Base-by-base conservation (phyloP, 2,797 vertebrate species). In the Lepilemur septentrionalis region DNA sequence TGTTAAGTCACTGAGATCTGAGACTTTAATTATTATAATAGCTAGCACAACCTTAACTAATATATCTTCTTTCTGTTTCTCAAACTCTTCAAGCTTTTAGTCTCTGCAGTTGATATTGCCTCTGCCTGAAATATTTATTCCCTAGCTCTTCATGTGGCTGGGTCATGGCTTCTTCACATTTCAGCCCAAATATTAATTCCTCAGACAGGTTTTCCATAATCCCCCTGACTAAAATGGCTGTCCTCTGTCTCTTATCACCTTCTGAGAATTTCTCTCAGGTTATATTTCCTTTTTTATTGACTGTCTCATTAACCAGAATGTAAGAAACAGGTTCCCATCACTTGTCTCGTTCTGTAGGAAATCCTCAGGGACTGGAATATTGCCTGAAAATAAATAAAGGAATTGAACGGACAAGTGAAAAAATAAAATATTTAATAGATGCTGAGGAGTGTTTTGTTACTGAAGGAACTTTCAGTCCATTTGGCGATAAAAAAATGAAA, bases 271-370 rank as follows among this genome's bases (percentile, higher is more conserved):
- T 82, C 52, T 69, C 43, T 14, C 41, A 67, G 32, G 35, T 32
- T 73, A n/a, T 73, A 79, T 85, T 93, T 69, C n/a, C 55, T 50
- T 82, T 88, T 85, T 57, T 73, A 92, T 69, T 80, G 50, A 67
- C 65, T 94, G 57, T 46, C 59, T 89, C 22, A 20, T 84, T 92
- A 61, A 83, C 11, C n/a, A 52, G 78, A 92, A 69, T 69, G 0
- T 75, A 94, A 84, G 46, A 91, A 91, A 85, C 30, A 90, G 41
- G 25, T 83, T 94, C 22, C 28, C 43, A 76, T 67, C 38, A 92
- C 48, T 61, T 95, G 55, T 46, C 76, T 63, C 55, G 18, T 57
- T 94, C 11, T 50, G 61, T 17, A 28, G 18, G 43, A 59, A 89
- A 17, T 83, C 17, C 59, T 85, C 52, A 52, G 43, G 50, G 52